Conservation (phyloP, 2,888 invertebrate genomes). For the Uropetala carovei region DNA sequence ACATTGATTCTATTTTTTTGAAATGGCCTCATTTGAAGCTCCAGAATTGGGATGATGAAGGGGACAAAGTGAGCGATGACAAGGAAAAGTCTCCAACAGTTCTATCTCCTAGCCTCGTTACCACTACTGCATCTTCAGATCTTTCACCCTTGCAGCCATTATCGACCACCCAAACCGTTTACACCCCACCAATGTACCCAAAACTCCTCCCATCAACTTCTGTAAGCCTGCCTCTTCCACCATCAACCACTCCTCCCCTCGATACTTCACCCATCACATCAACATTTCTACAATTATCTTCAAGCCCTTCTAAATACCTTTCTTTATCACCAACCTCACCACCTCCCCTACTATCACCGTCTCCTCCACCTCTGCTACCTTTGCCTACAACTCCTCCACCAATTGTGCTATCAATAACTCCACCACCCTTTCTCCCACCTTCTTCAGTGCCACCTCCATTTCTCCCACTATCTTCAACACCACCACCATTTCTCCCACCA, state of each 20-base stretch:
- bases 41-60: slow-evolving; percentile 18
- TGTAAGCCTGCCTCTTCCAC: background rate
- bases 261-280: background rate
- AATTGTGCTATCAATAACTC: background rate
- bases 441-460: slow-evolving; percentile 36
- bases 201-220: slow-evolving; percentile 54
- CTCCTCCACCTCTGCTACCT: slow-evolving; percentile 2
- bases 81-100: background rate
- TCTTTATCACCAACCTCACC: background rate
- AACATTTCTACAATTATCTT: background rate
- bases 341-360: background rate
- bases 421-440: background rate
- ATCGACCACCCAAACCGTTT: background rate
- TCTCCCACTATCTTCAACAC: background rate
- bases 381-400: background rate
- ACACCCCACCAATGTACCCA: background rate
- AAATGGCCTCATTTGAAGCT: slow-evolving; percentile 38
- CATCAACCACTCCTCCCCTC: slow-evolving; percentile 15
- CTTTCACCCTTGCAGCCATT: background rate
- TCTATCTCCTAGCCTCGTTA: background rate
- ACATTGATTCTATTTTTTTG: slow-evolving; percentile 8
- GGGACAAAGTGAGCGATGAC: slow-evolving; percentile 38
- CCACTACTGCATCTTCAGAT: background rate
- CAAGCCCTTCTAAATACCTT: background rate
- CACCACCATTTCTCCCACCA: background rate